Percentiles rank a stretch among this genome's conserved stretches.
Evolutionary conservation across 1,140 invertebrate genomes (phyloP).

Genomic region (Drosophila bocqueti): DNA sequence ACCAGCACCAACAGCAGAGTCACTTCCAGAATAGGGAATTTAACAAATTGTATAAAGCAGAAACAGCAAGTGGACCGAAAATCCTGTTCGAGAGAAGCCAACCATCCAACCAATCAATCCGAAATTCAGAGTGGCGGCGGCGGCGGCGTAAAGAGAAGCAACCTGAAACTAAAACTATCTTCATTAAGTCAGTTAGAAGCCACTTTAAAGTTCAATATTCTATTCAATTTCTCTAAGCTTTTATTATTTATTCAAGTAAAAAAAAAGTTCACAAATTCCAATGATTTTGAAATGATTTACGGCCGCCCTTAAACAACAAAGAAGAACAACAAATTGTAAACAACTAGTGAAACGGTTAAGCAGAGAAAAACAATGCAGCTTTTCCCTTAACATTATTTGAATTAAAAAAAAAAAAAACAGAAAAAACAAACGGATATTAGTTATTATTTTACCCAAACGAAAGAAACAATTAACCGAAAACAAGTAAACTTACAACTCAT

Average conservation of each 20-base stretch:
- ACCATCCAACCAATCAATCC: slow-evolving; percentile 11
- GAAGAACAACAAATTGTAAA: slow-evolving; percentile 29
- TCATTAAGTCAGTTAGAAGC: slow-evolving; percentile 36
- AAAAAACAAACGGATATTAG: slow-evolving; percentile 58
- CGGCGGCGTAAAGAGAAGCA: slow-evolving; percentile 6
- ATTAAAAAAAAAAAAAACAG: slow-evolving; percentile 44
- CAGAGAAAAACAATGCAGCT: slow-evolving; percentile 37
- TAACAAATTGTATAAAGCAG: slow-evolving; percentile 77
- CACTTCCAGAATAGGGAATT: slow-evolving; percentile 75
- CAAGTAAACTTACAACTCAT: slow-evolving; percentile 30
- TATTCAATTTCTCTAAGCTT: slow-evolving; percentile 34
- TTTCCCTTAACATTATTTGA: slow-evolving; percentile 57
- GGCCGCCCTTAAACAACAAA: slow-evolving; percentile 39
- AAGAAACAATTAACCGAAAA: slow-evolving; percentile 4
- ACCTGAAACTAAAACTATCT: slow-evolving; percentile 11
- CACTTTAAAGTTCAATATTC: slow-evolving; percentile 37
- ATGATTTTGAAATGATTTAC: slow-evolving; percentile 36
- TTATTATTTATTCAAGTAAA: slow-evolving; percentile 23
- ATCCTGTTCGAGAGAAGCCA: slow-evolving; percentile 16
- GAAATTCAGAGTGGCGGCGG: slow-evolving; percentile 7
- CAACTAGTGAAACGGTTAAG: slow-evolving; percentile 56
- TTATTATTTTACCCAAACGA: slow-evolving; percentile 56
- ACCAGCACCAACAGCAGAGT: slow-evolving; percentile 45
- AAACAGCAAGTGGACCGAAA: slow-evolving; percentile 14
- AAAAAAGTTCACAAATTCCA: slow-evolving; percentile 53